phyloP scores from a whole-genome alignment of 1,140 invertebrate species.

The Procambarus clarkii region DNA sequence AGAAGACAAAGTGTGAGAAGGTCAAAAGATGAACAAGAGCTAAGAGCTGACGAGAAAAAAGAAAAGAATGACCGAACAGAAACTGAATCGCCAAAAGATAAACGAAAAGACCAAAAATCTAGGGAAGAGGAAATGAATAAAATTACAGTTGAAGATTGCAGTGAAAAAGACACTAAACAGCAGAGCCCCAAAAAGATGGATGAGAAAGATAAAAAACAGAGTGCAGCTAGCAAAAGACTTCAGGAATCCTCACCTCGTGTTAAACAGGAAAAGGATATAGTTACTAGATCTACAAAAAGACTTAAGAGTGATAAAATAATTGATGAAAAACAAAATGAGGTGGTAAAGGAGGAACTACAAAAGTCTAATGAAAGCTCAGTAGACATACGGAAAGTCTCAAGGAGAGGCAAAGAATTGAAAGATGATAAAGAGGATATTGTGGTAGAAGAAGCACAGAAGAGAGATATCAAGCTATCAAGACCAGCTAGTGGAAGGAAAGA shows the following conservation, averaged over 20 bases:
- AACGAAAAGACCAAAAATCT: slow-evolving; percentile 48
- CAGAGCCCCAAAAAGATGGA: slow-evolving; percentile 28
- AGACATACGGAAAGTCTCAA: slow-evolving; percentile 12
- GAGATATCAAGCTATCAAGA: slow-evolving; percentile 16
- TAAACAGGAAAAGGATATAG: slow-evolving; percentile 62
- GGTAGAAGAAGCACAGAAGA: slow-evolving; percentile 24
- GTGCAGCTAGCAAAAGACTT: slow-evolving; percentile 2
- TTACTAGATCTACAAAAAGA: slow-evolving; percentile 53
- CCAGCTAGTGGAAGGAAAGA: slow-evolving; percentile 18
- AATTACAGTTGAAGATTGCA: slow-evolving; percentile 54
- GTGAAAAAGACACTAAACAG: slow-evolving; percentile 36
- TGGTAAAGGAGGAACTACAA: slow-evolving; percentile 25
- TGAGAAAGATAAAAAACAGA: slow-evolving; percentile 38
- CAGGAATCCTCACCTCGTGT: neutral
- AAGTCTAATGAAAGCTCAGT: slow-evolving; percentile 9
- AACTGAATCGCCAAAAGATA: slow-evolving; percentile 41
- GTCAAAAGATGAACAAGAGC: slow-evolving; percentile 49
- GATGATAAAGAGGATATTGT: slow-evolving; percentile 33
- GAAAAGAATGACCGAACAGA: slow-evolving; percentile 43
- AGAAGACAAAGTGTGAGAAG: slow-evolving; percentile 57
- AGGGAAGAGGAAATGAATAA: slow-evolving; percentile 60
- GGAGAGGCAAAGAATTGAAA: slow-evolving; percentile 23
- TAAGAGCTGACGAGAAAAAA: slow-evolving; percentile 34
- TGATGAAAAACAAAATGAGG: slow-evolving; percentile 35
- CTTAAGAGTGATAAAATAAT: slow-evolving; percentile 36